Evolutionary conservation across 2,888 invertebrate species (phyloP), one percentile per base, ranked within the genome.

Genomic region (Sesamia inferens): DNA sequence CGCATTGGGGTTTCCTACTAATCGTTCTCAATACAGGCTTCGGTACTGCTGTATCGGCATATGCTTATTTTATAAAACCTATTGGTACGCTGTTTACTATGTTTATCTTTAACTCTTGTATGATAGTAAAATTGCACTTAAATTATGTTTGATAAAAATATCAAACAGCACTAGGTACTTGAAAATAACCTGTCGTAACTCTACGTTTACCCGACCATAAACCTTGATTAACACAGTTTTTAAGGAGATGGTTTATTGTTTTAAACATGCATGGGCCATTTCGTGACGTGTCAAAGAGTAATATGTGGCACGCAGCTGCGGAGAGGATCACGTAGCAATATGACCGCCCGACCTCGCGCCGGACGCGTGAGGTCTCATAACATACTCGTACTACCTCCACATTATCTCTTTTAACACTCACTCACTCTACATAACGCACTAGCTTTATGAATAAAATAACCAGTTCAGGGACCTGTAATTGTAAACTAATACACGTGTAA

Each of bases 1-100:
- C 95, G 16, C 93, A 96, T 88, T 96, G 96, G 96, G 94, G 93
- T 64, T 92, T 94, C 81, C 78, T 94, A 71, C 85, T 94, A 68
- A 89, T 93, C 47, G 92, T 92, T 72, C 83, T 93, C 68, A 92
- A 91, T 44, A 85, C 87, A 68, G 92, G 89, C 74, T 93, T 92
- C 87, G 90, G 90, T 22, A 89, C 92, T n/a, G 84, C 88, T 64
- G 91, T 94, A 64, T 92, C 93, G 19, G 91, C 91, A 81, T 90
- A 89, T 72, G 92, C 88, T 82, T 92, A 90, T 82, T 91, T 92
- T 81, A 89, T 87, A 71, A 88, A 83, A 65, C 92, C 91, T 76
- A 93, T 94, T 72, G 93, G 94, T 94, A 91, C 76, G 92, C 80
- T 78, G 71, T 70, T 81, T 67, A 55, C 78, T 82, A 74, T 85